Evolutionary conservation across 2,888 invertebrate genomes (phyloP), one percentile per base, ranked within the genome.

Genomic region (Gibbula magus): DNA sequence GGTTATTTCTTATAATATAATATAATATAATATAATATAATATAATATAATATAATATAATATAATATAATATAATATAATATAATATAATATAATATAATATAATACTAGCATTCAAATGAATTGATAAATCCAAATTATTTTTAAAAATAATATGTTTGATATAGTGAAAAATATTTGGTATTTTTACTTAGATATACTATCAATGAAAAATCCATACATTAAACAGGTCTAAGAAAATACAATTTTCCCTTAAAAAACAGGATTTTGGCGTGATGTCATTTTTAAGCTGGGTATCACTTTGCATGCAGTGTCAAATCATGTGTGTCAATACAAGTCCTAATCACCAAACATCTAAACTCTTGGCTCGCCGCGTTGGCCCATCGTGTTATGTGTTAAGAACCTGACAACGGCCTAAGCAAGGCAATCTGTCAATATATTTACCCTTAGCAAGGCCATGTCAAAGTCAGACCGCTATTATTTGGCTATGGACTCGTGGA

Each of bases 391-490:
- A 61, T 61, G 61, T 61, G 61, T 25, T 61, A 29, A 61, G 22
- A 29, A 18, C 16, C 61, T 29, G 29, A 29, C 61, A 29, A 29
- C 61, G 29, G 29, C 61, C 61, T 61, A 29, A 25, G 29, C 29
- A 29, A 16, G 29, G 61, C 61, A 61, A 61, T 61, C 61, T 61
- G 61, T 61, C 61, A 61, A 61, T 61, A 61, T 61, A 61, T 61
- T 61, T 61, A 61, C 61, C 29, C 61, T 61, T 61, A 61, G 29
- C 61, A 61, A 61, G 25, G 16, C 61, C 29, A 61, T 61, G 61
- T 61, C 61, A 61, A 61, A 61, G 61, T 61, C 61, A 61, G 61
- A 61, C 61, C 29, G 29, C 29, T 25, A 29, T 25, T 61, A 61
- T 61, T 61, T 61, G 61, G 29, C 25, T 61, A 29, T 61, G 61